Conservation (phyloP, 2,797 vertebrate genomes). For the Sciurus vulgaris region DNA sequence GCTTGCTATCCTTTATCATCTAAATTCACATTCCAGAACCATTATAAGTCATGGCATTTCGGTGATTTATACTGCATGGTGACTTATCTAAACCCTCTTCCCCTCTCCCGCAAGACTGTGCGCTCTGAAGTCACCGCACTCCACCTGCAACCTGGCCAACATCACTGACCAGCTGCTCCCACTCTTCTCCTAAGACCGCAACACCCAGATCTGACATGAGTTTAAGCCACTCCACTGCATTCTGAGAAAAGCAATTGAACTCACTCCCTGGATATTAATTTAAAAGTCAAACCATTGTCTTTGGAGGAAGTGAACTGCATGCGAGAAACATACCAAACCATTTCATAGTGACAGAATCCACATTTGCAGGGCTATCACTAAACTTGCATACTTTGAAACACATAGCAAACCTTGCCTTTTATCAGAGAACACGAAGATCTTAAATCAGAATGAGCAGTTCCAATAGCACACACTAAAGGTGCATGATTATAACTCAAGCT, state of each 20-base stretch:
- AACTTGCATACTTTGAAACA: neutral
- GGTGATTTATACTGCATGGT: neutral
- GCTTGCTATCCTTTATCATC: neutral
- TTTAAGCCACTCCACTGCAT: neutral
- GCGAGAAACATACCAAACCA: neutral
- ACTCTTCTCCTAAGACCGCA: neutral
- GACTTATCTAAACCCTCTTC: neutral
- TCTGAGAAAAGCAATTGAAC: neutral
- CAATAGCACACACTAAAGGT: neutral
- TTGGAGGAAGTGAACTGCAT: neutral
- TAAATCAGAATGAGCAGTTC: slow-evolving; percentile 36
- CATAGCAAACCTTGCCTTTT: neutral
- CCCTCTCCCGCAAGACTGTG: neutral
- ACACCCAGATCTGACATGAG: neutral
- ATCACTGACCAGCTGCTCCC: neutral
- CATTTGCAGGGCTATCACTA: neutral
- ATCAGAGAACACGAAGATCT: neutral
- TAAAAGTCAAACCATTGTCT: neutral
- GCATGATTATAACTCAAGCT: neutral
- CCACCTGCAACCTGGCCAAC: neutral
- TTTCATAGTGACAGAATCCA: neutral
- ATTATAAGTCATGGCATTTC: neutral
- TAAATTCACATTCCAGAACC: slow-evolving; percentile 11
- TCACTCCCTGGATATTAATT: neutral
- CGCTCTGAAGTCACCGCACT: too few species aligned